These are phyloP conservation scores for Chymomyza costata DNA, from an alignment of 1,140 invertebrate genomes.

Conservation along the genomic window DNA sequence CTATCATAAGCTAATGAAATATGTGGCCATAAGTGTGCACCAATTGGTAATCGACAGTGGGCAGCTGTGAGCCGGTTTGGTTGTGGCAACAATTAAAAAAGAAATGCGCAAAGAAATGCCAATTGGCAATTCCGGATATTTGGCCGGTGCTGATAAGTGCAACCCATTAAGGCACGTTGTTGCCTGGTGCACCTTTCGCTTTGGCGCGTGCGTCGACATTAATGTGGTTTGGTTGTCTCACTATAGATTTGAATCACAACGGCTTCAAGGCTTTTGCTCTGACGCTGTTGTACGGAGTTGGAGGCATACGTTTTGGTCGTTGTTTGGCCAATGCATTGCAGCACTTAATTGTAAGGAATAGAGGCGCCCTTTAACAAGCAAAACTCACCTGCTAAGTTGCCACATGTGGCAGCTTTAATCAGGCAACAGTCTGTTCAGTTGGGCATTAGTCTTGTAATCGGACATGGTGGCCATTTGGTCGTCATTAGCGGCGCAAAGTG, in stretches of 20 bases:
- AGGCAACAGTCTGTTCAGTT: too few species aligned
- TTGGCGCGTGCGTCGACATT: constrained; percentile 57
- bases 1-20: constrained; percentile 50
- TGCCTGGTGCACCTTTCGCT: constrained; percentile 47
- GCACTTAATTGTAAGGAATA: constrained; percentile 38
- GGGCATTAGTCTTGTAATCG: constrained; percentile 19
- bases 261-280: too few species aligned
- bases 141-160: constrained; percentile 8
- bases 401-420: too few species aligned
- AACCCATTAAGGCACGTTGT: neutral
- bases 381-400: too few species aligned
- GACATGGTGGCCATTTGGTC: constrained; percentile 38
- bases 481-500: constrained; percentile 50
- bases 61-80: constrained; percentile 17
- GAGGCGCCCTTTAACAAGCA: too few species aligned
- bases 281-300: neutral
- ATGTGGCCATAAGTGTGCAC: constrained; percentile 20
- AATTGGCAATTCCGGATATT: constrained; percentile 59
- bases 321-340: constrained; percentile 42
- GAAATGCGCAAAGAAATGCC: constrained; percentile 56
- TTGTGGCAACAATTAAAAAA: constrained; percentile 53
- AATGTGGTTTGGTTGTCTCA: too few species aligned
- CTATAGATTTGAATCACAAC: too few species aligned
- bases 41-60: too few species aligned
- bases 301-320: constrained; percentile 9